Conservation (phyloP, 2,113 vertebrate genomes). For the Engystomops pustulosus region DNA sequence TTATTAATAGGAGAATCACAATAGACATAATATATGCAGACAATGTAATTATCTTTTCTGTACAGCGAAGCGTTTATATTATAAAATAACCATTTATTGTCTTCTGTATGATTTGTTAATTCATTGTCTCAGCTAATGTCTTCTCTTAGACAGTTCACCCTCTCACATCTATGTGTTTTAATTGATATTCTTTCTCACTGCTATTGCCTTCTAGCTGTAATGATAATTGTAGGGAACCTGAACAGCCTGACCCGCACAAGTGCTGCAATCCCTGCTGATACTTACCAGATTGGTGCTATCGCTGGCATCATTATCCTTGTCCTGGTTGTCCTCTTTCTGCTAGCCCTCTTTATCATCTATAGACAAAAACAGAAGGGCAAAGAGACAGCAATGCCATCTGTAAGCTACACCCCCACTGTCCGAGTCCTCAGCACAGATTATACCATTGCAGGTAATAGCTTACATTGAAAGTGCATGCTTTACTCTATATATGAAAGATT, state of each 20-base stretch:
- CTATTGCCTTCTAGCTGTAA: constrained; percentile 76
- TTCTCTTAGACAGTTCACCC: not conserved
- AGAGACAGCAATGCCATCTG: constrained; percentile 86
- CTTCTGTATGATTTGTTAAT: not conserved
- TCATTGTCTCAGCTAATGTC: not conserved
- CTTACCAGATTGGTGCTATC: constrained; percentile 93
- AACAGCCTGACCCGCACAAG: constrained; percentile 91
- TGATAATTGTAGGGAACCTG: constrained; percentile 87
- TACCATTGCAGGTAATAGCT: constrained; percentile 75
- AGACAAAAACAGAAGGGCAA: constrained; percentile 93
- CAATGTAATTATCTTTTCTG: constrained; percentile 1
- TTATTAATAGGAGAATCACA: not conserved
- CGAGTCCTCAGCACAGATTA: constrained; percentile 86
- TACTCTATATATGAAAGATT: too few species aligned
- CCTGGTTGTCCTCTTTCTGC: constrained; percentile 87
- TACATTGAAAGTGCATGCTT: too few species aligned
- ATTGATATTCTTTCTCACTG: not conserved
- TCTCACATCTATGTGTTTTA: not conserved
- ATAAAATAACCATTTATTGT: not conserved
- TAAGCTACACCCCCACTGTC: constrained; percentile 91
- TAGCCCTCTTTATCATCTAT: constrained; percentile 91
- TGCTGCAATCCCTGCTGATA: constrained; percentile 85
- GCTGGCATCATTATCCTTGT: constrained; percentile 90
- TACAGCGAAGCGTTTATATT: not conserved
- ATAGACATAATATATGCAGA: not conserved